phyloP scores from a whole-genome alignment of 2,888 invertebrate genomes.

The Koerneria pararmatus region DNA sequence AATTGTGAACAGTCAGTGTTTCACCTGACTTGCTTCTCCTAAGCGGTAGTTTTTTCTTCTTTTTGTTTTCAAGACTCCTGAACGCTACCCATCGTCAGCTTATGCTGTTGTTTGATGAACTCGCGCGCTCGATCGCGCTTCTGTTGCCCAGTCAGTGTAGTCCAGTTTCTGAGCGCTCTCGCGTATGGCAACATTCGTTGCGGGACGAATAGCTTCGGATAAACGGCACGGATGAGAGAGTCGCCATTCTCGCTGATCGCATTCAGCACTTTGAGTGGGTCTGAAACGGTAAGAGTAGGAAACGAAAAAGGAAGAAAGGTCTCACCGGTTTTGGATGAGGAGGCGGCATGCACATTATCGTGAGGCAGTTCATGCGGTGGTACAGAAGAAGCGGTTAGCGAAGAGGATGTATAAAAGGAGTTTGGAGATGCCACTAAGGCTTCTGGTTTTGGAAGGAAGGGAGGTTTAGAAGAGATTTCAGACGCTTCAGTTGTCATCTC shows the following conservation, averaged over 20 bases:
- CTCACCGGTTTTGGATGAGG: too few relatives aligned
- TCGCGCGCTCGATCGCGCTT: slow-evolving; percentile 38
- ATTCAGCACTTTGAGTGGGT: slow-evolving; percentile 53
- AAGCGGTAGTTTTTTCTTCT: neutral
- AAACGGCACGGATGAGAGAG: slow-evolving; percentile 44
- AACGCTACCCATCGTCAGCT: neutral
- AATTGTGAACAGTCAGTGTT: too few relatives aligned
- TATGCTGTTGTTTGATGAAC: slow-evolving; percentile 32
- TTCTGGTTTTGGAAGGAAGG: too few relatives aligned
- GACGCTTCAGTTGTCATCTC: too few relatives aligned
- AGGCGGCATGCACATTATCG: too few relatives aligned
- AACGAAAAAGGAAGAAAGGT: too few relatives aligned
- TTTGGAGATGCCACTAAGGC: too few relatives aligned
- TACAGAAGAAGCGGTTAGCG: too few relatives aligned
- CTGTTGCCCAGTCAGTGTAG: slow-evolving; percentile 29
- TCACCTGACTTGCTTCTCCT: neutral
- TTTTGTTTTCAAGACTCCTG: slow-evolving; percentile 8
- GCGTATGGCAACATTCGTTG: slow-evolving; percentile 35
- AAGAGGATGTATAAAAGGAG: too few relatives aligned
- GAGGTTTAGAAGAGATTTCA: too few relatives aligned
- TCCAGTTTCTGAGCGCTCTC: slow-evolving; percentile 43
- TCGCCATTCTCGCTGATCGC: slow-evolving; percentile 38
- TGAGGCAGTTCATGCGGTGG: too few relatives aligned
- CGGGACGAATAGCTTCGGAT: slow-evolving; percentile 41
- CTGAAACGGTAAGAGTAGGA: slow-evolving; percentile 38